phyloP scores from a whole-genome alignment of 2,797 vertebrate genomes.

The Cheirogaleus major region DNA sequence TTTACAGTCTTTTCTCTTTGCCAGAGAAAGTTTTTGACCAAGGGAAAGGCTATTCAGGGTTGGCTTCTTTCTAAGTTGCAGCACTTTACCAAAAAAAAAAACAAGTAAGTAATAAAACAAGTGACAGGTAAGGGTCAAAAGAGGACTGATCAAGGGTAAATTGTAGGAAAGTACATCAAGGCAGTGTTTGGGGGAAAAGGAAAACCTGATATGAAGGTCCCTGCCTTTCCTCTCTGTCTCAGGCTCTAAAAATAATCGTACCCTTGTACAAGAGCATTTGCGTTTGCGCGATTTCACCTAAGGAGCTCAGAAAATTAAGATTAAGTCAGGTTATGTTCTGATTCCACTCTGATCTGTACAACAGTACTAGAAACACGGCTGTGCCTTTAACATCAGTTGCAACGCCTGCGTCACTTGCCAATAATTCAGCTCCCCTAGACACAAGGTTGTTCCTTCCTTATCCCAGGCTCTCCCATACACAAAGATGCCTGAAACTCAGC shows the following conservation, averaged over 20 bases:
- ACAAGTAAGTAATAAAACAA: constrained; percentile 51
- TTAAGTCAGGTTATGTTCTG: neutral
- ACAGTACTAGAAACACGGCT: neutral
- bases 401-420: neutral
- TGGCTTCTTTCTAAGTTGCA: constrained; percentile 56
- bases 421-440: neutral
- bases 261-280: neutral
- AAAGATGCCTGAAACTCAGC: neutral
- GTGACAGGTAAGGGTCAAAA: constrained; percentile 63
- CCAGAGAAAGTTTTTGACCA: constrained; percentile 65
- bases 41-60: constrained; percentile 53
- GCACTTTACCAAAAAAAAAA: constrained; percentile 37
- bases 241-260: neutral
- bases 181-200: constrained; percentile 2
- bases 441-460: neutral
- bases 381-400: neutral
- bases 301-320: neutral
- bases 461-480: neutral
- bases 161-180: constrained; percentile 54
- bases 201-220: neutral
- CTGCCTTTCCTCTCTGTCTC: neutral
- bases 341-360: neutral
- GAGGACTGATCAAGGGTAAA: constrained; percentile 44
- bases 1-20: constrained; percentile 59
- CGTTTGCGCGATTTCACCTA: constrained; percentile 13